A percentile compares a stretch with the other conserved stretches of the same genome.
Conservation (phyloP, 2,797 vertebrate species). For the Cuniculus paca region DNA sequence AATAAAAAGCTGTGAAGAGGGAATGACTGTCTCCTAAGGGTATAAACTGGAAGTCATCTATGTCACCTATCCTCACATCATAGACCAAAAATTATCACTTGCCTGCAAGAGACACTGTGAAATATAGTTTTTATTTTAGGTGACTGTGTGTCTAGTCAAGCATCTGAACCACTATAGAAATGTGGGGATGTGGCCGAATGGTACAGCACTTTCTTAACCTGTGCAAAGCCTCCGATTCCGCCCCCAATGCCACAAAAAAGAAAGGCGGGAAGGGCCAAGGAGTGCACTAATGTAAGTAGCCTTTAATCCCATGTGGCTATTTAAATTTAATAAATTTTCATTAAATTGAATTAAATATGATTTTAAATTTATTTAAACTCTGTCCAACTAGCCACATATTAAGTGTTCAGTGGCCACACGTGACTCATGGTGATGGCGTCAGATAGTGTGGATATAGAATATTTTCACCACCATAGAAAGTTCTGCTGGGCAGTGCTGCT, state of each 20-base stretch:
- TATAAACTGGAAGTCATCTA: background rate
- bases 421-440: background rate
- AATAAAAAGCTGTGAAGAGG: background rate
- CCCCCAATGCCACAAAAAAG: background rate
- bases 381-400: background rate
- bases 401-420: background rate
- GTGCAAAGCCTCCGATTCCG: background rate
- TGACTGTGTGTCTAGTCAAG: background rate
- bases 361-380: background rate
- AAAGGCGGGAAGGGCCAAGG: background rate
- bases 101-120: background rate
- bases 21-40: background rate
- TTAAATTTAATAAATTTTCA: slow-evolving; percentile 30
- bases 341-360: background rate
- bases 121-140: background rate
- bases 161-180: background rate
- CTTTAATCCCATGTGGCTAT: background rate
- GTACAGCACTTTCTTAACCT: background rate
- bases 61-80: background rate
- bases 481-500: background rate
- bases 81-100: background rate
- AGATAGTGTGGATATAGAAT: background rate
- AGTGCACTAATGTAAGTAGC: background rate
- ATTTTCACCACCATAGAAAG: background rate
- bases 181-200: background rate